Evolutionary conservation across 1,140 invertebrate species (phyloP), one percentile per base, ranked within the genome.

Genomic region (Dufourea novaeangliae): DNA sequence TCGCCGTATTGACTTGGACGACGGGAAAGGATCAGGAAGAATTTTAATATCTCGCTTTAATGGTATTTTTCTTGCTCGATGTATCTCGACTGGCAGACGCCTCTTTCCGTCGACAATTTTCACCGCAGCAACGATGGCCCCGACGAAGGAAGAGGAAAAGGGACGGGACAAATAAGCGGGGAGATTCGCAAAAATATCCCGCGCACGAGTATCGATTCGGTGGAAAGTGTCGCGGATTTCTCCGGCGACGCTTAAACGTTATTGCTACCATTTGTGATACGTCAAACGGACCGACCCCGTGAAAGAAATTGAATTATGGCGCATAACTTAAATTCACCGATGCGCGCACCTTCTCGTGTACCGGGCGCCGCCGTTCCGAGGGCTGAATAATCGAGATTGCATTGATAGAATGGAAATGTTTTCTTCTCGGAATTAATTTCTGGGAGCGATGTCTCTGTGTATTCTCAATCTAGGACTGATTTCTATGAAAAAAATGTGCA

Each of bases 41-140:
- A 84, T 84, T 84, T 84, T 84, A 84, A 84, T 84, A 84, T 79
- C 71, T 76, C 75, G 61, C 41, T 70, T 82, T 71, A 75, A 56
- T 78, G 76, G 46, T 73, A 83, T 62, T 83, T 83, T 79, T 75
- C 72, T 73, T 71, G 46, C 39, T 50, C 68, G 32, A 61, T 73
- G 64, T 75, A 72, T 71, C 70, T 78, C 37, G 57, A 64, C 67
- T 79, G 37, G 59, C 52, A 41, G 70, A 67, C 44, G 63, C 57
- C 54, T n/a, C n/a, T 34, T 46, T 46, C 29, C n/a, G 29, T 34
- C 50, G 68, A 41, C 68, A 4, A 70, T 62, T 54, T 46, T 25
- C 25, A 32, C 67, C n/a, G 44, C 14, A 46, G 25, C 32, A 20
- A 17, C 3, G 41, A 37, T 8, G 20, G 44, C 44, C 20, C 20